Percentiles rank a stretch among this genome's conserved stretches.
phyloP scores from a whole-genome alignment of 2,797 vertebrate species.

The Microcaecilia unicolor region DNA sequence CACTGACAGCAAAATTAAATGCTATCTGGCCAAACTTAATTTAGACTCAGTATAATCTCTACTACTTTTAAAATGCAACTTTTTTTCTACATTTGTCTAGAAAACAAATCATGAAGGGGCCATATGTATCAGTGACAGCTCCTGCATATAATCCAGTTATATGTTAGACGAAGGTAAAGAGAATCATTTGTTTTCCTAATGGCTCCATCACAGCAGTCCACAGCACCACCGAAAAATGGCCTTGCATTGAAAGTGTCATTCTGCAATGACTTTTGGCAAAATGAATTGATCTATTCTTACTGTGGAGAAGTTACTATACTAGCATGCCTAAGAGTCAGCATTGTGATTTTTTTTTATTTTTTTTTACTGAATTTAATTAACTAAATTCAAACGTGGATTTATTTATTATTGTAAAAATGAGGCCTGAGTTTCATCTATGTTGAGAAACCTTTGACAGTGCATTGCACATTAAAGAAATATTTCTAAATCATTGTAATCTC shows the following conservation, averaged over 20 bases:
- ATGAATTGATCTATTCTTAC: constrained; percentile 33
- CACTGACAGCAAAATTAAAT: constrained; percentile 1
- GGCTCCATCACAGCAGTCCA: constrained; percentile 40
- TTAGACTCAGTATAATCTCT: constrained; percentile 17
- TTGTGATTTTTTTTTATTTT: too few relatives aligned
- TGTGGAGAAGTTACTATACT: too few relatives aligned
- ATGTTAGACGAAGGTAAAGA: constrained; percentile 38
- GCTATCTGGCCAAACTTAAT: neutral
- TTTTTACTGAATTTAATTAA: too few relatives aligned
- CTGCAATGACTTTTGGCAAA: constrained; percentile 27
- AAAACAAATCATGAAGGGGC: constrained; percentile 26
- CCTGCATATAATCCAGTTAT: constrained; percentile 34
- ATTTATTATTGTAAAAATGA: too few relatives aligned
- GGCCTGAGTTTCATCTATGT: too few relatives aligned
- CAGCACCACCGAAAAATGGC: constrained; percentile 38
- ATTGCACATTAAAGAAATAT: too few relatives aligned
- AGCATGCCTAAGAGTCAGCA: too few relatives aligned
- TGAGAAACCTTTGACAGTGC: too few relatives aligned
- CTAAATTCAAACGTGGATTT: too few relatives aligned
- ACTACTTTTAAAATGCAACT: constrained; percentile 23
- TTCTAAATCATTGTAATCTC: too few relatives aligned
- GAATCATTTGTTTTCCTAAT: constrained; percentile 52
- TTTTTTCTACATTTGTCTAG: constrained; percentile 26
- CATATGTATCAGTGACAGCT: constrained; percentile 9
- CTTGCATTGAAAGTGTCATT: too few relatives aligned